Base-by-base conservation (phyloP, 2,888 invertebrate species). In the Ectemnius lituratus region DNA sequence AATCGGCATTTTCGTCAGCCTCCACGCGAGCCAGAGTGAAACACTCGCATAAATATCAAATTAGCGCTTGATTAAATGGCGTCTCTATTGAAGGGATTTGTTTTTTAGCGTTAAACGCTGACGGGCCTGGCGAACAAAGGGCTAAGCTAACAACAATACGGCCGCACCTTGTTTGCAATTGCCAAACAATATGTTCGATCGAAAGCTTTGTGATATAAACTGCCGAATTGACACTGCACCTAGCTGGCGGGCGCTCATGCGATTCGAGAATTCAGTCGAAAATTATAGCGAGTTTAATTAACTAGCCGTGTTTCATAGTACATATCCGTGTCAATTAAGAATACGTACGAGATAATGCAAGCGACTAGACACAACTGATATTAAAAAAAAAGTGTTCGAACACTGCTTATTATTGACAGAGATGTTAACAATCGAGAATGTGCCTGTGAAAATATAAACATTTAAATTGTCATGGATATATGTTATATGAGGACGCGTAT, bases 161-260 rank as follows among this genome's bases (percentile, higher is more conserved):
- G 16, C 52, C 16, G 16, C 52, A 14, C n/a, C 16, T 16, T 52
- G 52, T 52, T 52, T 52, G n/a, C 52, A 52, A 14, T 52, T 52
- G 52, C 16, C 16, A 52, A 52, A 52, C 52, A 52, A 52, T 52
- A 16, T 52, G 16, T 52, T 52, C 52, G 52, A 52, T 52, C 52
- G 16, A 52, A 52, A 14, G 52, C 16, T 52, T 52, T 52, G n/a
- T 52, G 16, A 16, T 16, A 16, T 16, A 16, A 52, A 52, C 52
- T 52, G 52, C 52, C 16, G 4, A 52, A 14, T 16, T 52, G n/a
- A 16, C n/a, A 11, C 16, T 52, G 52, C n/a, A 16, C 52, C 52
- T 16, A 14, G 52, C 52, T 5, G 16, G 16, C 52, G 16, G 16
- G 52, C 14, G 16, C n/a, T 16, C 5, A 14, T 14, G 52, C 6